Percentiles rank a stretch among this genome's conserved stretches.
Evolutionary conservation across 2,797 vertebrate genomes (phyloP).

Genomic region (Fistularia tabacaria): DNA sequence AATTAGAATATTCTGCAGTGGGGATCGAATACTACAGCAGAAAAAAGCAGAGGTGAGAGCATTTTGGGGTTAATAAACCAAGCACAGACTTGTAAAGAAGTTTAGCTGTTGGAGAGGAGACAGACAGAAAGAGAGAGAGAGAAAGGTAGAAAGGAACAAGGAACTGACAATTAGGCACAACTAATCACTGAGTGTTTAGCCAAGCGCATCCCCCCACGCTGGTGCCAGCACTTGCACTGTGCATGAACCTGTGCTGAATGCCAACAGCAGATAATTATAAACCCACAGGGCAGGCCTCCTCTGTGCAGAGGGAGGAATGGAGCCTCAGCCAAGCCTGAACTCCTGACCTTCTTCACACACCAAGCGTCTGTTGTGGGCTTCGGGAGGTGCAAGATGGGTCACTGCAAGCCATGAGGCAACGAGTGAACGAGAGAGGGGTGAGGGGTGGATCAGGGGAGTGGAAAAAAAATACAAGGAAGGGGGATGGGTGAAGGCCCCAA

Average conservation of each 20-base stretch:
- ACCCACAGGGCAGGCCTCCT: constrained; percentile 70
- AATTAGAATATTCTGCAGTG: constrained; percentile 15
- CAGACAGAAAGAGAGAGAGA: constrained; percentile 35
- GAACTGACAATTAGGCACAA: constrained; percentile 77
- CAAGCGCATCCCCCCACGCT: constrained; percentile 72
- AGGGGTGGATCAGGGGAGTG: constrained; percentile 14
- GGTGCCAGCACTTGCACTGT: constrained; percentile 76
- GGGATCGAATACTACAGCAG: constrained; percentile 12
- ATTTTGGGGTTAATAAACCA: constrained; percentile 37
- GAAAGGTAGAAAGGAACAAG: constrained; percentile 67
- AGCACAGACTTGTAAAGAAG: constrained; percentile 44
- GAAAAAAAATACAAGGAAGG: constrained; percentile 19
- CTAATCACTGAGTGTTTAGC: constrained; percentile 77
- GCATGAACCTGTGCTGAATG: constrained; percentile 80
- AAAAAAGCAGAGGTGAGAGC: constrained; percentile 12
- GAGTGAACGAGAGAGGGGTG: constrained; percentile 27
- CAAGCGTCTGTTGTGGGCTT: constrained; percentile 78
- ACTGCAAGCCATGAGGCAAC: constrained; percentile 70
- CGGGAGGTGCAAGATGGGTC: constrained; percentile 81
- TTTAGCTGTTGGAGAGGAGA: constrained; percentile 21
- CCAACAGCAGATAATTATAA: constrained; percentile 81
- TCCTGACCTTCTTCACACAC: constrained; percentile 84
- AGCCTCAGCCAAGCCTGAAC: constrained; percentile 75
- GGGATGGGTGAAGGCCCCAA: constrained; percentile 2
- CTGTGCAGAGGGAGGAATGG: constrained; percentile 67